A percentile compares a stretch with the other conserved stretches of the same genome.
phyloP scores from a whole-genome alignment of 2,113 vertebrate genomes.

The Dromiciops gliroides region DNA sequence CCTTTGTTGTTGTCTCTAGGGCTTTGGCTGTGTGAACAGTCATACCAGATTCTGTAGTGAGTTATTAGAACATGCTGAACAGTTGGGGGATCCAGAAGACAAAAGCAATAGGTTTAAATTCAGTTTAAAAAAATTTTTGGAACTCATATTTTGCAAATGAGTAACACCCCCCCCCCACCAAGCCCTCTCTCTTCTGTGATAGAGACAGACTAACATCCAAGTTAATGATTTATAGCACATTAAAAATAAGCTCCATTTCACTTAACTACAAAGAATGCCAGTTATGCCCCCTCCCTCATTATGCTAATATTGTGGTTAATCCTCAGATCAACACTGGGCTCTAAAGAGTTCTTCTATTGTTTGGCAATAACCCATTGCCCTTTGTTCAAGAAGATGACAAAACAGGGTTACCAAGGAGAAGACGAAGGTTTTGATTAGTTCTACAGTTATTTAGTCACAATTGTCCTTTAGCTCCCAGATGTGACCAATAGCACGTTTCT shows the following conservation, averaged over 20 bases:
- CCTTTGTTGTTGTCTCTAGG: neutral
- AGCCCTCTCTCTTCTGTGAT: neutral
- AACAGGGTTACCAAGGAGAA: neutral
- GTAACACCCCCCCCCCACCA: neutral
- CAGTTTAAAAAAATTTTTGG: neutral
- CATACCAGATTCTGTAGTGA: neutral
- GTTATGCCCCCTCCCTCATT: neutral
- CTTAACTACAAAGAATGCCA: neutral
- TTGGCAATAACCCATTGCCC: neutral
- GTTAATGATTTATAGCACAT: neutral
- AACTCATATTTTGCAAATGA: neutral
- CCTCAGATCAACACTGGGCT: neutral
- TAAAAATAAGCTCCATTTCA: neutral
- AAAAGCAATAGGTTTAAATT: neutral
- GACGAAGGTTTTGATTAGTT: neutral
- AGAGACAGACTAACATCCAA: neutral
- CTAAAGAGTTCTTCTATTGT: neutral
- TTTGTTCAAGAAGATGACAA: neutral
- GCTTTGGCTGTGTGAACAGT: neutral
- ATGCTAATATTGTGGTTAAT: neutral
- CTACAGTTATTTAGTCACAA: neutral
- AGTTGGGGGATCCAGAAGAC: neutral
- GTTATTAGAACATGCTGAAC: neutral
- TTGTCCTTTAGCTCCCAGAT: neutral
- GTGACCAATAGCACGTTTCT: fast-evolving